phyloP scores from a whole-genome alignment of 2,113 vertebrate species.

The Lamprologus tigripictilis region DNA sequence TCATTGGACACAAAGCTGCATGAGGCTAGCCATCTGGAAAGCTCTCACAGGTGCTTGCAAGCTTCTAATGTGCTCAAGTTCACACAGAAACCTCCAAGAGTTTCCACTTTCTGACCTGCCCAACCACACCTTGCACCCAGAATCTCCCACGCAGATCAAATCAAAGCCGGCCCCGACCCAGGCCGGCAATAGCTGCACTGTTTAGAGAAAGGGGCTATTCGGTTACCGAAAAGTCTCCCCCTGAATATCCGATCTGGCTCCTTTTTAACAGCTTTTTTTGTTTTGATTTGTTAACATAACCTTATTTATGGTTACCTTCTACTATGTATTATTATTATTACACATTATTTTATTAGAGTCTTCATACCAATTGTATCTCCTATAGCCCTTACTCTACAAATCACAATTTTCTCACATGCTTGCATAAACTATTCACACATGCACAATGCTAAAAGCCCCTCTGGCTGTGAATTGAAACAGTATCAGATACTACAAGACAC shows the following conservation, averaged over 20 bases:
- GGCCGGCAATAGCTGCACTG: not conserved
- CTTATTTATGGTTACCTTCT: not conserved
- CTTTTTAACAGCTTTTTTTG: not conserved
- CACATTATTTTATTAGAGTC: not conserved
- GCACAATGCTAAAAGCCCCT: not conserved
- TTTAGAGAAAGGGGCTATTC: conserved; percentile 13
- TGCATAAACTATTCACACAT: not conserved
- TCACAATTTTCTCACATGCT: not conserved
- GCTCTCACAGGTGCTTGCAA: not conserved
- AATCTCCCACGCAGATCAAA: conserved; percentile 60
- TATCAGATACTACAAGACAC: not conserved
- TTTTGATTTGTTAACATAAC: not conserved
- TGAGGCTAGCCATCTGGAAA: not conserved
- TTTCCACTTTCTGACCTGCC: conserved; percentile 9
- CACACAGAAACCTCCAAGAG: conserved; percentile 22
- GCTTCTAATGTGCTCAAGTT: conserved; percentile 5
- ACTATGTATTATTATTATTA: not conserved
- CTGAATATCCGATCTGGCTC: not conserved
- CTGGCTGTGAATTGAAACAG: not conserved
- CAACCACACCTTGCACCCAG: conserved; percentile 46
- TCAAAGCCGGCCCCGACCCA: not conserved
- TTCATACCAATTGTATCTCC: not conserved
- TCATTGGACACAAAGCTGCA: conserved; percentile 11
- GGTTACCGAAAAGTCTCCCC: conserved; percentile 45
- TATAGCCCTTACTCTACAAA: not conserved